Evolutionary conservation across 2,797 vertebrate species (phyloP).

Genomic region (Tragelaphus eurycerus): DNA sequence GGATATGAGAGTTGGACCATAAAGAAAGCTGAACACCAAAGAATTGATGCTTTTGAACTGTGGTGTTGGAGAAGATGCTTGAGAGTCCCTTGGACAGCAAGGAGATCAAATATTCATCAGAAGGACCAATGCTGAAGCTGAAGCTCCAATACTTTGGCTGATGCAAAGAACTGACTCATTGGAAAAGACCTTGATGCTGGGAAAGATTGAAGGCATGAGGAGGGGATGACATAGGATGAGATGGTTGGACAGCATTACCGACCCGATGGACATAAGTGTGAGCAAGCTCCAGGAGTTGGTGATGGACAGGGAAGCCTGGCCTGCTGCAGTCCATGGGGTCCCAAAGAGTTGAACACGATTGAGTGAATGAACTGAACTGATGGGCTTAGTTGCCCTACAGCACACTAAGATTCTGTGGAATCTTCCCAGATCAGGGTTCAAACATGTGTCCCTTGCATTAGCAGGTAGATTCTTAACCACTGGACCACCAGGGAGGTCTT

Average conservation of each 20-base stretch:
- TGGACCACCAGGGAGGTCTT: not conserved
- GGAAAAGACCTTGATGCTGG: not conserved
- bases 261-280: not conserved
- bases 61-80: not conserved
- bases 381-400: not conserved
- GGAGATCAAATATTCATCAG: not conserved
- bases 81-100: not conserved
- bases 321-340: not conserved
- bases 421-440: not conserved
- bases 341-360: not conserved
- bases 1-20: too few relatives aligned
- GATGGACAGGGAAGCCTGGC: not conserved
- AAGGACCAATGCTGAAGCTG: not conserved
- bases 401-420: not conserved
- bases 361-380: not conserved
- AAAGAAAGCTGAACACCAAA: not conserved
- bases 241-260: rapidly evolving
- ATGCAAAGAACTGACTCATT: not conserved
- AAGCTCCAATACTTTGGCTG: not conserved
- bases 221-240: not conserved
- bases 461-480: not conserved
- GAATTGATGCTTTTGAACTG: not conserved
- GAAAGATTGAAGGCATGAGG: not conserved
- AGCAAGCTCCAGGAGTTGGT: not conserved
- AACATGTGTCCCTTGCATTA: not conserved